Evolutionary conservation across 2,113 vertebrate species (phyloP).

Genomic region (Coturnix japonica): DNA sequence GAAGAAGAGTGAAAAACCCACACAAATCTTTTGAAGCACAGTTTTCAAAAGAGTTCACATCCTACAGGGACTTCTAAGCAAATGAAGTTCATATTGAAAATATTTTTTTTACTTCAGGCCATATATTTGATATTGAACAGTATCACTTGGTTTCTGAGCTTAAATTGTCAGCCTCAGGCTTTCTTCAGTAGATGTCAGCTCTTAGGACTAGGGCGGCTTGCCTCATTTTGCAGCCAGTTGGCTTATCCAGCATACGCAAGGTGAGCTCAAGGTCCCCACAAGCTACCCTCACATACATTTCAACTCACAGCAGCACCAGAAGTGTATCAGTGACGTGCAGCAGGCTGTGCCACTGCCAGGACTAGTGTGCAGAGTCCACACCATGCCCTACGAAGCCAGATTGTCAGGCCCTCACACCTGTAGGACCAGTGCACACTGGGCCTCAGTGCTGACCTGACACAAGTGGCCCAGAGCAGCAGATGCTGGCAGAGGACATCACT

Average conservation of each 20-base stretch:
- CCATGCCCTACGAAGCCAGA: background rate
- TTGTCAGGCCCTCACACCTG: rapidly evolving
- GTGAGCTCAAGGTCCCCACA: background rate
- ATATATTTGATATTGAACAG: background rate
- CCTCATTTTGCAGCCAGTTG: background rate
- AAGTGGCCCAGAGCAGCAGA: background rate
- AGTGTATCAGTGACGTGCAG: background rate
- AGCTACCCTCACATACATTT: background rate
- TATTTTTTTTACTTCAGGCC: background rate
- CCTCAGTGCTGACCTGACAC: rapidly evolving
- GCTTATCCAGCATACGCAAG: background rate
- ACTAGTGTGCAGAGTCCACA: background rate
- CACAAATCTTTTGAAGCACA: background rate
- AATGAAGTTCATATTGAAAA: background rate
- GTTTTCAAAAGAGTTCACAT: background rate
- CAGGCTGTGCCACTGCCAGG: background rate
- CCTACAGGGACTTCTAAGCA: background rate
- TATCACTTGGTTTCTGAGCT: background rate
- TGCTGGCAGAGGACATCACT: background rate
- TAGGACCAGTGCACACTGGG: background rate
- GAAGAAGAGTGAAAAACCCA: background rate
- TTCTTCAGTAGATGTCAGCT: background rate
- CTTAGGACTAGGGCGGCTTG: background rate
- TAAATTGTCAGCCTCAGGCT: background rate
- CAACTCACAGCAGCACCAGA: background rate